Evolutionary conservation across 2,888 invertebrate genomes (phyloP).

Genomic region (Aradus depressus): DNA sequence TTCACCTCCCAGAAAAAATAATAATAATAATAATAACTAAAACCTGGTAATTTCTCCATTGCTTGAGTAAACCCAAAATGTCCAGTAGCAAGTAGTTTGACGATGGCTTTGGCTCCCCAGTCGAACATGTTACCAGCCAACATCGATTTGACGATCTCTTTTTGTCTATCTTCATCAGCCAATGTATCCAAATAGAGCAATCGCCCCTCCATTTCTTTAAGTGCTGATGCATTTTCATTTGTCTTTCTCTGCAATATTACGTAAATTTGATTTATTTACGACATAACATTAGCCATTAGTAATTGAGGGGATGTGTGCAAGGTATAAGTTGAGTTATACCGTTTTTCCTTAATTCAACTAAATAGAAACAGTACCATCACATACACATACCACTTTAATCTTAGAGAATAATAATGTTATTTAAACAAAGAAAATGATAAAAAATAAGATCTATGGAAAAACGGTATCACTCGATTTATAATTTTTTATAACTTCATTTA

Average conservation of each 20-base stretch:
- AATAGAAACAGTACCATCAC: too few relatives aligned
- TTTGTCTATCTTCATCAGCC: constrained; percentile 29
- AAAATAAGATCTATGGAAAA: too few relatives aligned
- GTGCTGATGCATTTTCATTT: constrained; percentile 70
- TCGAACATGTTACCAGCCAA: constrained; percentile 88
- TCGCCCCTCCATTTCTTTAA: constrained; percentile 50
- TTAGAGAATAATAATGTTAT: too few relatives aligned
- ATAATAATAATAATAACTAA: too few relatives aligned
- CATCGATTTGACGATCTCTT: constrained; percentile 45
- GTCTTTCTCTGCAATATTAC: constrained; percentile 70
- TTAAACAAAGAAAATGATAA: too few relatives aligned
- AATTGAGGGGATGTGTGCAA: too few relatives aligned
- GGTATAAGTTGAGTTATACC: neutral
- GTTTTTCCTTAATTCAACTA: neutral
- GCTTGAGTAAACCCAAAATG: constrained; percentile 75
- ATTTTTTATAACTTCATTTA: neutral
- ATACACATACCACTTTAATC: too few relatives aligned
- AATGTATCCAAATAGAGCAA: constrained; percentile 38
- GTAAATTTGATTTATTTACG: too few relatives aligned
- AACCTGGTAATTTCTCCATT: constrained; percentile 64
- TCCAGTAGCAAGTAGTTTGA: constrained; percentile 63
- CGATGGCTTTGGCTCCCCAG: constrained; percentile 90
- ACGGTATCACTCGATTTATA: neutral
- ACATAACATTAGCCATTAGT: too few relatives aligned
- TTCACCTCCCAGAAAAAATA: too few relatives aligned